Percentiles rank a stretch among this genome's conserved stretches.
phyloP scores from a whole-genome alignment of 2,888 invertebrate genomes.

The Cremastinae sp. region DNA sequence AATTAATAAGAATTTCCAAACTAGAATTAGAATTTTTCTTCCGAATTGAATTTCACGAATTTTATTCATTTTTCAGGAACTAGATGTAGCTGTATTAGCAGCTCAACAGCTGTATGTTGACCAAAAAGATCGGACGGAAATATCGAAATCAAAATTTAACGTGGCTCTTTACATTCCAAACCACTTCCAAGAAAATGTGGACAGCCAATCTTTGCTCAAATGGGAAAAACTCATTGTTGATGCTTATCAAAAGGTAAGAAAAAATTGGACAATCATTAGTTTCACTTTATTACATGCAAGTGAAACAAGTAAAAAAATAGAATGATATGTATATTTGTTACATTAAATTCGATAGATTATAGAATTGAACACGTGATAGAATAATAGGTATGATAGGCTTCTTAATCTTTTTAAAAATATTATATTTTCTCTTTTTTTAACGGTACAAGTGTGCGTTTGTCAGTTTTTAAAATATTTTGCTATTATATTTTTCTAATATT shows the following conservation, averaged over 20 bases:
- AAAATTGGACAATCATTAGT: neutral
- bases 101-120: slow-evolving; percentile 96
- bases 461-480: too few relatives aligned
- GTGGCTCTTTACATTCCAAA: slow-evolving; percentile 92
- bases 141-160: slow-evolving; percentile 86
- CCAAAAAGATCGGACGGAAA: slow-evolving; percentile 85
- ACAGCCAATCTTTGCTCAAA: slow-evolving; percentile 83
- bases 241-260: slow-evolving; percentile 83
- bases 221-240: slow-evolving; percentile 88
- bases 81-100: slow-evolving; percentile 92
- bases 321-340: too few relatives aligned
- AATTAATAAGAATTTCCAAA: neutral
- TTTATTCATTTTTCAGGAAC: slow-evolving; percentile 82
- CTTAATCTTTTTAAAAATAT: too few relatives aligned
- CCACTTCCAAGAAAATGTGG: slow-evolving; percentile 83
- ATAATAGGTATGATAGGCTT: too few relatives aligned
- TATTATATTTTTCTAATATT: too few relatives aligned
- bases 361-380: too few relatives aligned
- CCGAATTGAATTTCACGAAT: slow-evolving; percentile 6
- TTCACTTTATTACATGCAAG: neutral
- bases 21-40: neutral
- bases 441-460: too few relatives aligned
- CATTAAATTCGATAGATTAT: too few relatives aligned
- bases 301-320: neutral
- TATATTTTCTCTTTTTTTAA: too few relatives aligned